These are phyloP conservation scores for Numenius arquata DNA, from an alignment of 2,113 vertebrate species.

Conservation along the genomic window DNA sequence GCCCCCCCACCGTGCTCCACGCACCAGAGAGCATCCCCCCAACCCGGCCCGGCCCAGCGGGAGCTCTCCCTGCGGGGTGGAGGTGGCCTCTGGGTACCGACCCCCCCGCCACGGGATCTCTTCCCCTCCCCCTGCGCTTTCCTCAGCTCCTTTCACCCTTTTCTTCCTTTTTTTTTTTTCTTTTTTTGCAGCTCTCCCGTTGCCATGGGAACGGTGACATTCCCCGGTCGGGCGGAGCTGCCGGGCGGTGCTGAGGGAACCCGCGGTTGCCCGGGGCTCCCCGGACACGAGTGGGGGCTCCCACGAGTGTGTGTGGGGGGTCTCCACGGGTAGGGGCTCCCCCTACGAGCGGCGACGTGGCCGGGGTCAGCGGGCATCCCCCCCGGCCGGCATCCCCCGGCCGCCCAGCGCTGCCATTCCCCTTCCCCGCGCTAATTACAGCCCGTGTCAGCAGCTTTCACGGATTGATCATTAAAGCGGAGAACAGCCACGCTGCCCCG, in stretches of 20 bases:
- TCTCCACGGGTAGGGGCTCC: background rate
- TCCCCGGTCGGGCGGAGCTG: background rate
- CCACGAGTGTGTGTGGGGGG: background rate
- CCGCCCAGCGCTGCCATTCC: background rate
- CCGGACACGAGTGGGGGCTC: background rate
- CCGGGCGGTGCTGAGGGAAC: background rate
- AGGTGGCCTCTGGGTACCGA: background rate
- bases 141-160: background rate
- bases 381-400: background rate
- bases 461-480: too few species aligned
- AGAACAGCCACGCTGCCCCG: background rate
- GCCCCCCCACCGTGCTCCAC: too few species aligned
- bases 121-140: background rate
- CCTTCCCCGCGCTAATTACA: background rate
- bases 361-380: background rate
- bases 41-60: background rate
- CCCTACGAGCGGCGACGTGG: background rate
- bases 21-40: background rate
- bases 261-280: background rate
- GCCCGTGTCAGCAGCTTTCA: background rate
- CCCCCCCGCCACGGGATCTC: background rate
- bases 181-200: background rate
- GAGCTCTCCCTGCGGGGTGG: background rate
- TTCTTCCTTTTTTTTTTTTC: too few species aligned
- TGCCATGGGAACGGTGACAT: conserved; percentile 24